A percentile compares a stretch with the other conserved stretches of the same genome.
phyloP scores from a whole-genome alignment of 2,888 invertebrate species.

The Pseudococcus viburni region DNA sequence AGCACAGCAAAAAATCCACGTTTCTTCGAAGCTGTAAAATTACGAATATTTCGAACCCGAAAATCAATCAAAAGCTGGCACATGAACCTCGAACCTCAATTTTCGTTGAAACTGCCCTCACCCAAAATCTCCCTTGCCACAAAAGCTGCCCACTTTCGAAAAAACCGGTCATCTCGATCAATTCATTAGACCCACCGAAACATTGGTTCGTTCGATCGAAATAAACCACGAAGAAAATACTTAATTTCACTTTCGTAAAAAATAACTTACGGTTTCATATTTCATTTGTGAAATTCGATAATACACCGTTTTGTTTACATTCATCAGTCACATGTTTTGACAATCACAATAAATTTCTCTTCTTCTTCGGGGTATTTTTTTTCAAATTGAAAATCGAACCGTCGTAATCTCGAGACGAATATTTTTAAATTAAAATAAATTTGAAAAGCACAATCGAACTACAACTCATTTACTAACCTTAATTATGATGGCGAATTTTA shows the following conservation, averaged over 20 bases:
- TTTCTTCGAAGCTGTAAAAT: too few species aligned
- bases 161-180: too few species aligned
- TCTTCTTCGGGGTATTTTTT: neutral
- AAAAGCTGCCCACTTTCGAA: too few species aligned
- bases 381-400: neutral
- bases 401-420: neutral
- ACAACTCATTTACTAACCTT: slow-evolving; percentile 39
- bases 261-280: neutral
- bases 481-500: slow-evolving; percentile 50
- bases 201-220: neutral
- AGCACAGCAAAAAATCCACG: too few species aligned
- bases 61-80: too few species aligned
- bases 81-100: too few species aligned
- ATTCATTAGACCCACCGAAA: neutral
- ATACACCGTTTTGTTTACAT: slow-evolving; percentile 20
- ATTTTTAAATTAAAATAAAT: slow-evolving; percentile 51
- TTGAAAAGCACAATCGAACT: slow-evolving; percentile 34
- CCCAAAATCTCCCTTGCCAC: too few species aligned
- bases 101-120: too few species aligned
- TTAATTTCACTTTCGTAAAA: neutral
- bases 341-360: neutral
- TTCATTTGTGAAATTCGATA: neutral
- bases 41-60: too few species aligned
- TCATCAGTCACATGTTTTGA: slow-evolving; percentile 54
- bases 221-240: neutral